phyloP scores from a whole-genome alignment of 2,888 invertebrate genomes.

The Leucozona laternaria region DNA sequence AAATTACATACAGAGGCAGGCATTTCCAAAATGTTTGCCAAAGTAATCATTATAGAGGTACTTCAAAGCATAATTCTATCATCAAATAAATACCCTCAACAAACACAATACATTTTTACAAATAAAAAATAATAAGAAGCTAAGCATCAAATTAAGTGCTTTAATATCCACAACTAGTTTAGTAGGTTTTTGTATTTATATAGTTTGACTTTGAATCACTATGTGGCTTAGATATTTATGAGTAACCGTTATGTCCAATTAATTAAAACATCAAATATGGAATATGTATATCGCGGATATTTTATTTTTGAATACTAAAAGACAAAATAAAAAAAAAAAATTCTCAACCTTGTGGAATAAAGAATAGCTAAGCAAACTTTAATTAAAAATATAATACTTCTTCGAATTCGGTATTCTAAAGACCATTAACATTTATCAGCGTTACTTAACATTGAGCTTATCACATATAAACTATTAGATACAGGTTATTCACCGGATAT shows the following conservation, averaged over 20 bases:
- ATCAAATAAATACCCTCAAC: background rate
- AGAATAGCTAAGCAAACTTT: background rate
- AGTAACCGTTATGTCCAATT: background rate
- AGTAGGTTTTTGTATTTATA: conserved; percentile 7
- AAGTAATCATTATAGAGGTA: background rate
- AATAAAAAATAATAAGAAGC: background rate
- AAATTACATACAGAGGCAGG: background rate
- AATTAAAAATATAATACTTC: background rate
- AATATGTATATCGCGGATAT: background rate
- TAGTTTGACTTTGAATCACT: background rate
- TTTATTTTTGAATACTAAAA: background rate
- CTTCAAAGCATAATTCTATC: background rate
- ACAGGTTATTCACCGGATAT: conserved; percentile 8
- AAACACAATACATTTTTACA: background rate
- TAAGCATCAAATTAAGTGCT: background rate
- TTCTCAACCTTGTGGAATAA: background rate
- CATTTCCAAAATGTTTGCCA: background rate
- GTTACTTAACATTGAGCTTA: conserved; percentile 32
- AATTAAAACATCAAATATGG: background rate
- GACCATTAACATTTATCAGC: background rate
- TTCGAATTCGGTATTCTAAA: background rate
- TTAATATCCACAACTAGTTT: background rate
- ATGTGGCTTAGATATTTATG: background rate
- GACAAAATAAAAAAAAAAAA: background rate
- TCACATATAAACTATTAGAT: background rate